A percentile compares a stretch with the other conserved stretches of the same genome.
These are phyloP conservation scores for Dusona sp. DNA, from an alignment of 2,888 invertebrate genomes.

Conservation along the genomic window DNA sequence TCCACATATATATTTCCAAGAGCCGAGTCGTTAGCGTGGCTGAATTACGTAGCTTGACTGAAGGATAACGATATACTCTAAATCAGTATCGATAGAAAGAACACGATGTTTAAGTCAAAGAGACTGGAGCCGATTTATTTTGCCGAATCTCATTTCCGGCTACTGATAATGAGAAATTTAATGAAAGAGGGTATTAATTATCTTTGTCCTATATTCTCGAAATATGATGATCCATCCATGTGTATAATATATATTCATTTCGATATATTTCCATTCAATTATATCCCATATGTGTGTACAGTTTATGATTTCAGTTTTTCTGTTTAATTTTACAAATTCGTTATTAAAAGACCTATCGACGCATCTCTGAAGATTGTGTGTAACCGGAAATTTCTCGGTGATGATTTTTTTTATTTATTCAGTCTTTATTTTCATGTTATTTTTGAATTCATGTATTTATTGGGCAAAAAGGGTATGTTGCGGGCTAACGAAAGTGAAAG, in stretches of 20 bases:
- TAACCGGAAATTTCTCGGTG: background rate
- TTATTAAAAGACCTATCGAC: background rate
- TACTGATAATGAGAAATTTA: constrained; percentile 87
- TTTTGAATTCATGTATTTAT: background rate
- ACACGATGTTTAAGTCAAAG: constrained; percentile 86
- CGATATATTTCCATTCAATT: background rate
- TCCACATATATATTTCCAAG: background rate
- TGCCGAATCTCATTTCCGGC: constrained; percentile 87
- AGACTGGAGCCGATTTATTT: constrained; percentile 86
- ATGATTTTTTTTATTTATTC: background rate
- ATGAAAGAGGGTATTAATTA: constrained; percentile 25
- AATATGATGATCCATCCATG: background rate
- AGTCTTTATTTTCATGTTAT: background rate
- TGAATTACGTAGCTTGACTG: constrained; percentile 84
- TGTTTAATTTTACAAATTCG: background rate
- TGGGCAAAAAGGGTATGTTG: background rate
- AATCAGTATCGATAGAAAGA: constrained; percentile 88
- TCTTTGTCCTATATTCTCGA: background rate
- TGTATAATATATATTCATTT: background rate
- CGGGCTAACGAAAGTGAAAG: background rate
- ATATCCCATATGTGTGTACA: background rate
- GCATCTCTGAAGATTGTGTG: background rate
- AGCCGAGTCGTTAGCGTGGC: constrained; percentile 18
- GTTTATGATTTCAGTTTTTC: background rate
- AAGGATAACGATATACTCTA: constrained; percentile 89